Evolutionary conservation across 1,140 invertebrate genomes (phyloP), one percentile per base, ranked within the genome.

Genomic region (Zeugodacus cucurbitae): DNA sequence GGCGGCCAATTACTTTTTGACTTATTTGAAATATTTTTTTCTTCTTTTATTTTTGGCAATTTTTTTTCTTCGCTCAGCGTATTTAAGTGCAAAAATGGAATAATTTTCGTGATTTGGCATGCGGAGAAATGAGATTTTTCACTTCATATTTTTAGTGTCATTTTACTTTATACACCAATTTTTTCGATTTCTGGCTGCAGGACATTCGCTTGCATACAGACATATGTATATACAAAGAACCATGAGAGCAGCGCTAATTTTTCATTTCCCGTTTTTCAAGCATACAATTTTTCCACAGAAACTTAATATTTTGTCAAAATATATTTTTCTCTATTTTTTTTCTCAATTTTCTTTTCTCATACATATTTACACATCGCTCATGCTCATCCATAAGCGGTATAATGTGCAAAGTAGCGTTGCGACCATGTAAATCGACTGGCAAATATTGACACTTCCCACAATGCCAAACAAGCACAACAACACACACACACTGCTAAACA

Each of bases 381-480:
- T 78, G 3, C 70, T 78, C 58, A 20, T 62, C 58, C 58, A 62
- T 26, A n/a, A 29, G 41, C 34, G n/a, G 41, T 10, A 82, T 74
- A 82, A 48, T 74, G 34, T 82, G 44, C 4, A 29, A 44, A 82
- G 41, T 26, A 29, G 41, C 74, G 44, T 26, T 48, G n/a, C n/a
- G 74, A 29, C 1, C 34, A 82, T 48, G 74, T 48, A 82, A 82
- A 82, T 82, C 37, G 74, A 82, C 74, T 82, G 41, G 41, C 41
- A 82, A 82, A 82, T 82, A 82, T 82, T 82, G 74, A 82, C 74
- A 82, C 74, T 82, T 82, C 74, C 74, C 41, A 82, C 11, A 54
- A 41, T 37, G 17, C 32, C 41, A 78, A 20, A 59, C 58, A 59
- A 59, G 6, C 20, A 59, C 58, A 59, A 3, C 6, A 26, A 26